These are phyloP conservation scores for Stichopus chloronotus DNA, from an alignment of 35 echinoderm and acorn worm species.

Conservation along the genomic window DNA sequence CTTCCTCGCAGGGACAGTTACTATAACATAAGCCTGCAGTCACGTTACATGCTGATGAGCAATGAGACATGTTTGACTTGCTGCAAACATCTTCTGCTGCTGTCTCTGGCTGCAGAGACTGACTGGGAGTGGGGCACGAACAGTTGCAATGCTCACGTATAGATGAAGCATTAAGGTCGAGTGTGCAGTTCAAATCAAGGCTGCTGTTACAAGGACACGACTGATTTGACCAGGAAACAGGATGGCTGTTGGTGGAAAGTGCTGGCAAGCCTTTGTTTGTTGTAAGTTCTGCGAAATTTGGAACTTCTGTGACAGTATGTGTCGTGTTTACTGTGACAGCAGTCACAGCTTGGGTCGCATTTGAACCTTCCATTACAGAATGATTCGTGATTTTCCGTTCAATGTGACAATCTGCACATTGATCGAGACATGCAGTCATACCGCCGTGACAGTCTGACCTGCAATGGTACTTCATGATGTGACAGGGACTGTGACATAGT, in stretches of 20 bases:
- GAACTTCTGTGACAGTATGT: too few relatives aligned
- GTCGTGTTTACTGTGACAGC: too few relatives aligned
- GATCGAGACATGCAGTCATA: background rate
- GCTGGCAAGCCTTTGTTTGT: background rate
- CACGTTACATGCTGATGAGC: constrained; percentile 27
- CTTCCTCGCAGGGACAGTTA: constrained; percentile 64
- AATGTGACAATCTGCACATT: background rate
- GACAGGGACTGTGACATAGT: background rate
- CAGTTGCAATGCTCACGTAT: background rate
- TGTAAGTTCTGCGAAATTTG: background rate
- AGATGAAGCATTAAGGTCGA: background rate
- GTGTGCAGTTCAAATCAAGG: background rate
- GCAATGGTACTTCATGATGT: background rate
- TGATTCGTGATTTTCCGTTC: background rate
- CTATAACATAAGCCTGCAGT: constrained; percentile 23
- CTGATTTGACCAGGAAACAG: background rate
- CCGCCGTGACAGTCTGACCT: background rate
- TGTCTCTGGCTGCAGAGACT: background rate
- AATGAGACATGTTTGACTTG: constrained; percentile 16
- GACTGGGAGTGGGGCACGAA: background rate
- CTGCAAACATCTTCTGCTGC: background rate
- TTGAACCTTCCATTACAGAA: too few relatives aligned
- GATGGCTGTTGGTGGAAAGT: background rate
- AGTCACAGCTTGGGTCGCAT: too few relatives aligned
- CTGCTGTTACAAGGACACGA: constrained; percentile 11